Evolutionary conservation across 2,888 invertebrate genomes (phyloP).

Genomic region (Caenorhabditis becei): DNA sequence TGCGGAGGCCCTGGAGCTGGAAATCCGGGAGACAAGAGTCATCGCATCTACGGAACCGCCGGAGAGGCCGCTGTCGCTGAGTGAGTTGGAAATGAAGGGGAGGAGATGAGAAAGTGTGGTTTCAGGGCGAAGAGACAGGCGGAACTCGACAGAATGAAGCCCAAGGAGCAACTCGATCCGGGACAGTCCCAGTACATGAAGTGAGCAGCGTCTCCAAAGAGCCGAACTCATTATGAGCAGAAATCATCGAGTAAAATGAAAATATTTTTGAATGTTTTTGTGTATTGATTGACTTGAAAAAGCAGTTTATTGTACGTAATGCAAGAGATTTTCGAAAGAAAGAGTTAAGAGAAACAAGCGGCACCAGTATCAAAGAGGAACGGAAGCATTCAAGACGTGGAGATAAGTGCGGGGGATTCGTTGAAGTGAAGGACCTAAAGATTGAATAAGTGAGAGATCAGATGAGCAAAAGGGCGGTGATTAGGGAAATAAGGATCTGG

Average conservation of each 20-base stretch:
- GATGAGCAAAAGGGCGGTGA: background rate
- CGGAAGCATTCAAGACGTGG: background rate
- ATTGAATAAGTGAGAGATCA: background rate
- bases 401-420: conserved; percentile 2
- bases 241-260: too few species aligned
- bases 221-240: too few species aligned
- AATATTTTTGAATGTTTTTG: too few species aligned
- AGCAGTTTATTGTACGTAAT: background rate
- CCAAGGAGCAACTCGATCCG: background rate
- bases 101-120: background rate
- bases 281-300: conserved; percentile 3
- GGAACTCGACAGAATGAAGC: conserved; percentile 6
- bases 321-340: too few species aligned
- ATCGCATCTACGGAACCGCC: conserved; percentile 12
- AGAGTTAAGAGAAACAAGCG: background rate
- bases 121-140: conserved; percentile 12
- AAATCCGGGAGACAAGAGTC: conserved; percentile 10
- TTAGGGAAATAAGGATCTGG: background rate
- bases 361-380: conserved; percentile 7
- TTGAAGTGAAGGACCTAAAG: conserved; percentile 1
- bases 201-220: background rate
- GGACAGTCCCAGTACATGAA: conserved; percentile 7
- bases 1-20: background rate
- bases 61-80: conserved; percentile 7
- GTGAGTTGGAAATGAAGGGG: background rate